Conservation (phyloP, 2,888 invertebrate genomes). For the Cynaeus angustus region DNA sequence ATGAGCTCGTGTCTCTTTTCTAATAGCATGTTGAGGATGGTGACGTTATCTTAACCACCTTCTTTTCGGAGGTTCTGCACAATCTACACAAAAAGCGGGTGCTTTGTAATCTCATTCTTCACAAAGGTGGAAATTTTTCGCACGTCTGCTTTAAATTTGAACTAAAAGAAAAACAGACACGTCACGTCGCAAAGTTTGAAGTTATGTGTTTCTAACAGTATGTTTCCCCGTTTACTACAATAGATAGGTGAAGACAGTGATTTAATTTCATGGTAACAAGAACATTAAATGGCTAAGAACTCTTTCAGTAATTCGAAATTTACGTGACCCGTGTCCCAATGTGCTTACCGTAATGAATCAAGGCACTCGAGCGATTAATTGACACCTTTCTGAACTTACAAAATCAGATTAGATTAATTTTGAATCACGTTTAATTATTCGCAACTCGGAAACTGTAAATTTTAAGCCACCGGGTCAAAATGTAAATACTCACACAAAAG, state of each 20-base stretch:
- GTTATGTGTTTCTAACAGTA: too few species aligned
- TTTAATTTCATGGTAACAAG: neutral
- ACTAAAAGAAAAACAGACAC: too few species aligned
- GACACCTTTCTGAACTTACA: neutral
- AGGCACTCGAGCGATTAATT: neutral
- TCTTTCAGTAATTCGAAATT: neutral
- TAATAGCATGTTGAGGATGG: too few species aligned
- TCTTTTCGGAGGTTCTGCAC: neutral
- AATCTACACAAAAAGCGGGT: constrained; percentile 4
- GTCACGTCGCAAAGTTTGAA: too few species aligned
- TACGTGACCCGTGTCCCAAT: neutral
- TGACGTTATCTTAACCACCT: too few species aligned
- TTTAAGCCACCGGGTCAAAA: neutral
- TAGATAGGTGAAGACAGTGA: neutral
- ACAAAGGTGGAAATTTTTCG: neutral
- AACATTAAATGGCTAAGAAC: neutral
- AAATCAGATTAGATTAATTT: neutral
- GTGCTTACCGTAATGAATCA: neutral
- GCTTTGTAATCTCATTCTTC: neutral
- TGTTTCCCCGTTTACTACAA: neutral
- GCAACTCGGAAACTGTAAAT: too few species aligned
- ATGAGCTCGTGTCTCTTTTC: too few species aligned
- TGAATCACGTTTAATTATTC: too few species aligned
- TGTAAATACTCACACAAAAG: neutral
- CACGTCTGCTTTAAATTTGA: neutral